Conservation (phyloP, 2,797 vertebrate species). For the Sternarchorhynchus goeldii region DNA sequence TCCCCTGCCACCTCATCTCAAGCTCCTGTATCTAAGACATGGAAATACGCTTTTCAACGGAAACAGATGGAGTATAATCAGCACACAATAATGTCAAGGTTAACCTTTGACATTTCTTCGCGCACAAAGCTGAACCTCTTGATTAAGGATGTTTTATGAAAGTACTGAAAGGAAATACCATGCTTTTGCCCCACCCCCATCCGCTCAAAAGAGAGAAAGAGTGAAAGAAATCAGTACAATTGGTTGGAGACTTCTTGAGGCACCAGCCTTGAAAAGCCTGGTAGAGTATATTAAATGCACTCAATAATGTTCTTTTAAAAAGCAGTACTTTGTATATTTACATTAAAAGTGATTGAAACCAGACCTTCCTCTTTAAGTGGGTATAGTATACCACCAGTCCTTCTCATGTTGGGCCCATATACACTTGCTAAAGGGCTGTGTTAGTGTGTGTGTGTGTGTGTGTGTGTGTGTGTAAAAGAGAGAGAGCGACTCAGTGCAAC, state of each 20-base stretch:
- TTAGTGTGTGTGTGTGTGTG: constrained; percentile 29
- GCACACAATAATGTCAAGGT: not conserved
- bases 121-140: not conserved
- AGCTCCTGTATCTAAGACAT: no score
- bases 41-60: not conserved
- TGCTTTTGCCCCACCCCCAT: not conserved
- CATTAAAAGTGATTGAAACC: constrained; percentile 51
- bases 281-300: constrained; percentile 41
- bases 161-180: constrained; percentile 10
- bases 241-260: not conserved
- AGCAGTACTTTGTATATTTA: constrained; percentile 53
- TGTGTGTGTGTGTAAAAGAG: constrained; percentile 15
- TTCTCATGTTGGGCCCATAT: constrained; percentile 42
- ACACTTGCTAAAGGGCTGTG: constrained; percentile 40
- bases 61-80: not conserved
- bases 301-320: constrained; percentile 49
- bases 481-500: not conserved
- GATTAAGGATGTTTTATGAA: constrained; percentile 17
- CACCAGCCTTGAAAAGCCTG: not conserved
- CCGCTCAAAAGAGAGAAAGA: not conserved
- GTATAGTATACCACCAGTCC: constrained; percentile 20
- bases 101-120: not conserved
- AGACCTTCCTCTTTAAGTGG: constrained; percentile 43
- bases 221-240: not conserved
- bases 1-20: no score